Base-by-base conservation (phyloP, 2,888 invertebrate species). In the Drosophila mulleri region DNA sequence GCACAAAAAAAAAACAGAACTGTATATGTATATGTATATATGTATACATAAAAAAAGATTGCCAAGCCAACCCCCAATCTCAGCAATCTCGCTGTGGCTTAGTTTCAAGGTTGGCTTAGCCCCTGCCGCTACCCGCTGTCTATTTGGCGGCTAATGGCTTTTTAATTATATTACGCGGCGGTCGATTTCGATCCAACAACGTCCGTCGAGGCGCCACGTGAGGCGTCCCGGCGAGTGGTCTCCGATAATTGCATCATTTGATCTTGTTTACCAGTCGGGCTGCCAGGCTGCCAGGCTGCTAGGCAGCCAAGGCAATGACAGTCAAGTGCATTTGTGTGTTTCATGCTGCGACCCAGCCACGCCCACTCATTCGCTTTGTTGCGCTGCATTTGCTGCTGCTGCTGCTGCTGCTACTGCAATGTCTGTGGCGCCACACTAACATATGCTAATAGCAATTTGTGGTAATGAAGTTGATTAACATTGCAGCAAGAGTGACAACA, bases 401-500 rank as follows among this genome's bases (percentile, higher is more conserved):
- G 26, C 26, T 5, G 63, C 18, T 56, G 52, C 47, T 60, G 62
- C 50, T 50, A 60, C 48, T 57, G 42, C 67, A 56, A 42, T 59
- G 73, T 71, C 84, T 59, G 65, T 60, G 73, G 68, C 76, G 54
- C 64, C 76, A 80, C 89, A 89, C 89, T 86, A 88, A 86, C 90
- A 88, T 88, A 88, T 88, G 88, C 88, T 89, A 88, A 88, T 88
- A 90, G 88, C 90, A 89, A 90, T 88, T 88, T 88, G 88, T 87
- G 88, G 89, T 83, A 89, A 89, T 87, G 87, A 88, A 88, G 90
- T 89, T 89, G 84, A 86, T 87, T 88, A 87, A 83, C 87, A 90
- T 87, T 88, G 85, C 85, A 85, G 82, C 83, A 82, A 75, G 82
- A 89, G 89, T 85, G 89, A 87, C 89, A 85, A 87, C 89, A 89